These are phyloP conservation scores for Vidua macroura DNA, from an alignment of 2,113 vertebrate genomes.

Conservation along the genomic window DNA sequence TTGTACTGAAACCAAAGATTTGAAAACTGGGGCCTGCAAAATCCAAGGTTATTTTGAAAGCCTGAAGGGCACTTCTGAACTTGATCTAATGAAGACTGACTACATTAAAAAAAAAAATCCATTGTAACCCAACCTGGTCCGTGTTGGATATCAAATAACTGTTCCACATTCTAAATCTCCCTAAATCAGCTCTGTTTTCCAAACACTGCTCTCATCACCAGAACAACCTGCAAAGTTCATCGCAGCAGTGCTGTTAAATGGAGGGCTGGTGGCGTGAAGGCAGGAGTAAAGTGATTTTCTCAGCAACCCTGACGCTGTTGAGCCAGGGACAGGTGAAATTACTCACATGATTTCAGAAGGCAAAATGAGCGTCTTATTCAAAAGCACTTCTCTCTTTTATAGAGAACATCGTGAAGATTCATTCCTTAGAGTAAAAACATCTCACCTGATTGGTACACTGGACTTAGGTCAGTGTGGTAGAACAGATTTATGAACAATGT, in stretches of 20 bases:
- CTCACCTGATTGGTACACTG: too few species aligned
- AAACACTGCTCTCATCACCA: not conserved
- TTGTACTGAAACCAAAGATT: not conserved
- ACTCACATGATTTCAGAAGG: too few species aligned
- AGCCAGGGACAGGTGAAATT: too few species aligned
- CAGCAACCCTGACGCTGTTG: not conserved
- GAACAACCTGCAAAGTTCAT: too few species aligned
- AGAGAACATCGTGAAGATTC: too few species aligned
- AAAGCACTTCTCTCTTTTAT: too few species aligned
- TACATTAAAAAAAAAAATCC: not conserved
- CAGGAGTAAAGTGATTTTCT: rapidly evolving
- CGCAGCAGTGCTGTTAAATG: rapidly evolving
- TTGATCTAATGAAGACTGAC: not conserved
- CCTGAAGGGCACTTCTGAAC: not conserved
- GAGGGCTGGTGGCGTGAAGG: not conserved
- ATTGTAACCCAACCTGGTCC: not conserved
- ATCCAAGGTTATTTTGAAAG: not conserved
- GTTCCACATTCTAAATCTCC: rapidly evolving
- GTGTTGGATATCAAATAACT: rapidly evolving
- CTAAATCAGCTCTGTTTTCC: not conserved
- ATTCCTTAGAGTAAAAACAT: too few species aligned
- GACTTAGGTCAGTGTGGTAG: too few species aligned
- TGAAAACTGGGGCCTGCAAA: not conserved
- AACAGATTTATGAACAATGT: too few species aligned
- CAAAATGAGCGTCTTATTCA: too few species aligned